Base-by-base conservation (phyloP, 2,797 vertebrate species). In the Pitangus sulphuratus region DNA sequence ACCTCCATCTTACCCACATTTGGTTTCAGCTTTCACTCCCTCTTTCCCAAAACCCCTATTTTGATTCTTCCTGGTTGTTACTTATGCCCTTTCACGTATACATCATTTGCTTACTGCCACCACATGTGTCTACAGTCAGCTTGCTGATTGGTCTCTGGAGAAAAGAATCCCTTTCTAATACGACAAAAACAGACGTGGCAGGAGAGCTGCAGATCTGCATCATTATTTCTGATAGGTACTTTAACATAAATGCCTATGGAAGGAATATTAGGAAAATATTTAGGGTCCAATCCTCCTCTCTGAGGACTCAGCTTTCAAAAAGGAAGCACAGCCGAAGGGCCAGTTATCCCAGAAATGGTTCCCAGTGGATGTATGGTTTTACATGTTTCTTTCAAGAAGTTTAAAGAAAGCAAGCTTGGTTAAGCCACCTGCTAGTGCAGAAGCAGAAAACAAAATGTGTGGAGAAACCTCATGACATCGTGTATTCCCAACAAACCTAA, bases 381-480 rank as follows among this genome's bases (percentile, higher is more conserved):
- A 69, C 51, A 28, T 54, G 47, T 19, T 57, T 81, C 64, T 90
- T 79, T 45, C 33, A 68, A 61, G 44, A 64, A 60, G 16, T 26
- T 40, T n/a, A 80, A 70, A 80, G 47, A 87, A 87, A 84, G 28
- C 1, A 90, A 50, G 39, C 9, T 68, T 66, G 35, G 26, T 61
- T 85, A 80, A 72, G 39, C 33, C 71, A 82, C 39, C 50, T 61
- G 51, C 56, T 72, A 65, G 19, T 40, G 35, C 25, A 84, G 58
- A 92, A 62, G 58, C 44, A 44, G 42, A 62, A 90, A 57, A 65
- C 44, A 87, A 90, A 69, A 57, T 6, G 42, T 21, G 22, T 45
- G 15, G 45, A 79, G 21, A 85, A 93, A 57, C 51, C 24, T 89
- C 30, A 33, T 5, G 15, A 69, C 0, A 2, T 0, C 0, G 10